Conservation (phyloP, 2,888 invertebrate species). For the Andrena dorsata region DNA sequence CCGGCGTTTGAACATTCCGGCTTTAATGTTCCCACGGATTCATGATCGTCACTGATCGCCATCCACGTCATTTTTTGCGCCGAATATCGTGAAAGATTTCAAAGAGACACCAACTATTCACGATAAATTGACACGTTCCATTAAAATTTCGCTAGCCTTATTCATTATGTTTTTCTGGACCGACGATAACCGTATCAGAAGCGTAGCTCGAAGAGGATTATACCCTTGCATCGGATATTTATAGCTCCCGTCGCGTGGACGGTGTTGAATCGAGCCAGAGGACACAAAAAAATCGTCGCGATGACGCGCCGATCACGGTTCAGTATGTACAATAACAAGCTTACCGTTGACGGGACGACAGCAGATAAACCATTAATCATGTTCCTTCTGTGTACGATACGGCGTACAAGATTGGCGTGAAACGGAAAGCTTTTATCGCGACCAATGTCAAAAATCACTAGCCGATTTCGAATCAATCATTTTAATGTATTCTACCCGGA, state of each 20-base stretch:
- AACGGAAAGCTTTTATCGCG: conserved; percentile 61
- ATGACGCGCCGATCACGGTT: conserved; percentile 27
- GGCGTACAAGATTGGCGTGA: conserved; percentile 42
- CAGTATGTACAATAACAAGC: conserved; percentile 47
- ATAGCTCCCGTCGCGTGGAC: background rate
- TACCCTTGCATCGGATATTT: conserved; percentile 8
- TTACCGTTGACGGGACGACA: conserved; percentile 45
- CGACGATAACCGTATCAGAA: background rate
- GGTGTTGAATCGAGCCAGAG: background rate
- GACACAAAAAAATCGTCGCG: background rate
- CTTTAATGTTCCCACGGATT: conserved; percentile 34
- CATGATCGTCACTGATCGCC: no score
- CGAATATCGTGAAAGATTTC: no score
- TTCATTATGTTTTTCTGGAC: background rate
- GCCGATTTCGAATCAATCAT: conserved; percentile 64
- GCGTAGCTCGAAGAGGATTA: background rate
- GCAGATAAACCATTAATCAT: conserved; percentile 60
- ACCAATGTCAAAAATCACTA: conserved; percentile 59
- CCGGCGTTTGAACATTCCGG: conserved; percentile 40
- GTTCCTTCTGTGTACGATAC: conserved; percentile 11
- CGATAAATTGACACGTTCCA: no score
- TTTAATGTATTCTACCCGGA: conserved; percentile 63
- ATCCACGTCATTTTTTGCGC: no score
- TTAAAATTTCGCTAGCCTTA: no score
- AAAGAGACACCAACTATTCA: no score